Evolutionary conservation across 1,140 invertebrate species (phyloP), one percentile per base, ranked within the genome.

Genomic region (Phortica variegata): DNA sequence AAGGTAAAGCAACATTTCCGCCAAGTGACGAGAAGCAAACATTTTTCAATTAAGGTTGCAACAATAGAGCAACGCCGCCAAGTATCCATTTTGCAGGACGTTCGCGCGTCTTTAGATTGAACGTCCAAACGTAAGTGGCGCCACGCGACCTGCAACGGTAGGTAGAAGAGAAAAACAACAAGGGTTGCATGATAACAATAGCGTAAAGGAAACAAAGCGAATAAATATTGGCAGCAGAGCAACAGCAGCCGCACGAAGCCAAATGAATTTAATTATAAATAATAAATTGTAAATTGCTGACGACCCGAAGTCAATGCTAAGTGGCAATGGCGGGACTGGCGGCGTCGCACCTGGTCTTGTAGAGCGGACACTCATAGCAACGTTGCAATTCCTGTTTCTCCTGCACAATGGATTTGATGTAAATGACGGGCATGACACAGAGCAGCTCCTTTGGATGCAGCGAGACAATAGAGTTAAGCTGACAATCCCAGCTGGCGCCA

Each of bases 61-160:
- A 79, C 16, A 97, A 76, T 21, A 98, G 82, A 6, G 92, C 91
- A 0, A 96, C 93, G 9, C 95, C 94, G 12, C 89, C 94, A 18
- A 97, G 77, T 3, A 91, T 88, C 95, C 94, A 98, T 63, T 93
- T 93, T 0, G 89, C 84, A 0, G 93, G 79, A 56, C 90, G 91
- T 59, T 95, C 91, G 72, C 88, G 90, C 1, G 87, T 91, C 79
- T 89, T 93, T 9, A 98, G 79, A 77, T 95, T 95, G 70, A 97
- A 97, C 1, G 93, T 97, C 93, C 94, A 97, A 1, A 97, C 91
- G 68, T 86, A 98, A 1, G 93, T 97, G 3, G 89, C 88, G 2
- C 94, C 95, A 52, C 94, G 81, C 61, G 80, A 81, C 60, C 83
- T 83, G 53, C 9, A 59, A 12, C 18, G 34, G 19, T 37, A 32